These are phyloP conservation scores for Cenopis cana DNA, from an alignment of 2,888 invertebrate species.

Conservation along the genomic window DNA sequence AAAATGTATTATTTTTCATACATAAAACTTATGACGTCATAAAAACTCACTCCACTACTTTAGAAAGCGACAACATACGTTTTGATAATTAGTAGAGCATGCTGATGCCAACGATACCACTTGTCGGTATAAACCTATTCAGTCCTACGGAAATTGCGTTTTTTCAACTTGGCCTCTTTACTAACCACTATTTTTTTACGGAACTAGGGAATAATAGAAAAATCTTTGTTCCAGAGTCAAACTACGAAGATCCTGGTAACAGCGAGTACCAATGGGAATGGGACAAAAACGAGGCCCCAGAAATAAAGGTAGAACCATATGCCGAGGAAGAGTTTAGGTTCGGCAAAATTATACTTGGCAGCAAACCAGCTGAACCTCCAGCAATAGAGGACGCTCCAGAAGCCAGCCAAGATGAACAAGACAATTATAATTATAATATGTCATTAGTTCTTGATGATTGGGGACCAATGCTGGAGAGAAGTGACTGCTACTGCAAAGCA, in stretches of 20 bases:
- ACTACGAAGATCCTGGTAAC: slow-evolving; percentile 18
- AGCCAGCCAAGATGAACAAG: slow-evolving; percentile 30
- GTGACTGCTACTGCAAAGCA: slow-evolving; percentile 55
- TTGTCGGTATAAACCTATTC: too few species aligned
- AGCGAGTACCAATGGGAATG: slow-evolving; percentile 9
- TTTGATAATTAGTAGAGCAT: too few species aligned
- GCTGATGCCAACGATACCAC: too few species aligned
- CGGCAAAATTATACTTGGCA: slow-evolving; percentile 55
- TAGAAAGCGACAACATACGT: too few species aligned
- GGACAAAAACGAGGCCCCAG: slow-evolving; percentile 20
- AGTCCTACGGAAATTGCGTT: too few species aligned
- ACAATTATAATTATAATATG: slow-evolving; percentile 40
- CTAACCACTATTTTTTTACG: background rate
- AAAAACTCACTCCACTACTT: too few species aligned
- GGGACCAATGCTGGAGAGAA: slow-evolving; percentile 50
- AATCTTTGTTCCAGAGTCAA: slow-evolving; percentile 24
- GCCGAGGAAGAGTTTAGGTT: slow-evolving; percentile 30
- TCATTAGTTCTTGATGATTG: slow-evolving; percentile 59
- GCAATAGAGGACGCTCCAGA: background rate
- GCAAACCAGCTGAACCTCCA: slow-evolving; percentile 47
- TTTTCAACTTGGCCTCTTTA: too few species aligned
- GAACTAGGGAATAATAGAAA: background rate
- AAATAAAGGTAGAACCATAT: slow-evolving; percentile 15
- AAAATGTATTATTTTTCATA: too few species aligned
- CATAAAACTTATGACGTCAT: too few species aligned